Conservation (phyloP, 2,113 vertebrate genomes). For the Myocastor coypus region DNA sequence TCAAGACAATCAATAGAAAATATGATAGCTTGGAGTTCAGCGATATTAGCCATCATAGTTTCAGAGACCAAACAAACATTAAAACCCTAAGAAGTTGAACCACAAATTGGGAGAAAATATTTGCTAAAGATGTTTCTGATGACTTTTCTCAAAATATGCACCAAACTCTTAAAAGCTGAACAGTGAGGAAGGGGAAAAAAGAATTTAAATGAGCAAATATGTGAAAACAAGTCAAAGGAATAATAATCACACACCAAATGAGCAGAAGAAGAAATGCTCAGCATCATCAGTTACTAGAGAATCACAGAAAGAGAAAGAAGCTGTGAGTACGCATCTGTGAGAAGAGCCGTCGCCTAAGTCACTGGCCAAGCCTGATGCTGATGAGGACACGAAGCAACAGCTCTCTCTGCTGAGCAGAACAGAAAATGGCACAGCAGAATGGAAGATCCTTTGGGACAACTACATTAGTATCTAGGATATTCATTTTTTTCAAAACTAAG, state of each 20-base stretch:
- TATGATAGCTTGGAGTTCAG: neutral
- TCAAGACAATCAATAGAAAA: neutral
- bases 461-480: too few species aligned
- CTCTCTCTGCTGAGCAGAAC: neutral
- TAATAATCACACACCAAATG: neutral
- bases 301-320: neutral
- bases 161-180: neutral
- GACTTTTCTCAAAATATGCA: neutral
- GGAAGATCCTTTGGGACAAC: neutral
- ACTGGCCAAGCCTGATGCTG: neutral
- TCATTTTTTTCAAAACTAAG: neutral
- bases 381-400: neutral
- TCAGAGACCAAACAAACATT: neutral
- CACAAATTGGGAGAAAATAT: neutral
- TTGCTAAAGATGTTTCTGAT: neutral
- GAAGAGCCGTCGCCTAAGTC: neutral
- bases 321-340: neutral
- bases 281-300: neutral
- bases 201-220: neutral
- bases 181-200: neutral
- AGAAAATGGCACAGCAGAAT: neutral
- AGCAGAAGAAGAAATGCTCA: neutral
- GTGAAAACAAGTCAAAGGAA: neutral
- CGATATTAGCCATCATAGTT: neutral
- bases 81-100: neutral